Percentiles rank a stretch among this genome's conserved stretches.
Conservation (phyloP, 1,140 invertebrate species). For the Heliconius himera region DNA sequence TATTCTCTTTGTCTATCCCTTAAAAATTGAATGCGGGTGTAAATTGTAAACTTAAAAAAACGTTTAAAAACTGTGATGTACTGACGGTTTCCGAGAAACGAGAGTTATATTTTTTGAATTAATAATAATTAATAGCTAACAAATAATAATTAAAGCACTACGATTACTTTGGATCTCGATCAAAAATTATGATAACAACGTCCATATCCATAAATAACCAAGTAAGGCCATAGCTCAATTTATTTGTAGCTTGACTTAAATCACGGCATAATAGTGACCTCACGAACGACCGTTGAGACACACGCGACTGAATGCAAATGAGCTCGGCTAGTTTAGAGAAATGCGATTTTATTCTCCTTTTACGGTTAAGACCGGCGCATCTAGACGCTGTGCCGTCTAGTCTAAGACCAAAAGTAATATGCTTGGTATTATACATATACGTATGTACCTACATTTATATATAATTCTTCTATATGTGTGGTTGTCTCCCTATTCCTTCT, state of each 20-base stretch:
- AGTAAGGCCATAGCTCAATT: background rate
- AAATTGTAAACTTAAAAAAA: too few relatives aligned
- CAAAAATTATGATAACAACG: background rate
- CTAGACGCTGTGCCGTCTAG: conserved; percentile 13
- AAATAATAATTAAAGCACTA: background rate
- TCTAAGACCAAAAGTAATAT: background rate
- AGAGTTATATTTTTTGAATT: too few relatives aligned
- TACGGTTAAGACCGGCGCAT: conserved; percentile 13
- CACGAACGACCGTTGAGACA: conserved; percentile 15
- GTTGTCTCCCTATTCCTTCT: too few relatives aligned
- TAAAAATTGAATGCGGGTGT: too few relatives aligned
- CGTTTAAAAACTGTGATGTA: too few relatives aligned
- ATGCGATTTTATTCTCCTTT: conserved; percentile 28
- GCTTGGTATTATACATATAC: background rate
- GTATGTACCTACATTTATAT: background rate
- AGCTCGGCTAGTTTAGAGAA: conserved; percentile 31
- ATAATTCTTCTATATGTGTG: background rate
- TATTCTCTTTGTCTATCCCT: too few relatives aligned
- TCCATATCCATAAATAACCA: background rate
- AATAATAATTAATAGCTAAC: background rate
- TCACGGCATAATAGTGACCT: conserved; percentile 23
- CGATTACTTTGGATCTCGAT: background rate
- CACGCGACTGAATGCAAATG: conserved; percentile 30
- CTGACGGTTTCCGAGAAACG: too few relatives aligned
- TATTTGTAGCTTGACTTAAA: conserved; percentile 7